Evolutionary conservation across 2,797 vertebrate species (phyloP), one percentile per base, ranked within the genome.

Genomic region (Adelosebastes latens): DNA sequence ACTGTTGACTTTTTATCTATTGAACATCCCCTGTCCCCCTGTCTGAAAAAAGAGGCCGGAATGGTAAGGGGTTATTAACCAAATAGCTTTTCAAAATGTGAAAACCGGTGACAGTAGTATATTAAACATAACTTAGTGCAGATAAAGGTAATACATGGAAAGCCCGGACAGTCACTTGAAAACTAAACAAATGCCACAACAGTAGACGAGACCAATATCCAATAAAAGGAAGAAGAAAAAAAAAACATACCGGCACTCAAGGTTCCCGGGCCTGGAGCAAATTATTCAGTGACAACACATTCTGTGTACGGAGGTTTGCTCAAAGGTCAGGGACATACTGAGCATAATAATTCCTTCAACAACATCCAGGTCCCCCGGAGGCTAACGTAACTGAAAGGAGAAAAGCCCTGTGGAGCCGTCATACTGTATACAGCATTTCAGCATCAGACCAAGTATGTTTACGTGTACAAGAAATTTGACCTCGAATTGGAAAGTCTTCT

Each of bases 271-370:
- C 81, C 75, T 72, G 16, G 14, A 82, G 78, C 69, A 80, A 75
- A 88, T 85, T 60, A 76, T 82, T 82, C 22, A 75, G 25, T 77
- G 77, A 84, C 59, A 84, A 77, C 67, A 75, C 71, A 66, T 67
- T 71, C 18, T 20, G 18, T 42, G 34, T 60, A 9, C 39, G 39
- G 32, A 69, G 67, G 72, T 78, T 77, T 74, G 58, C 62, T 77
- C 29, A 70, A 85, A 87, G 60, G 77, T 86, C 73, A 78, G 34
- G 39, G 60, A 79, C 68, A 36, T 46, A 64, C 64, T 77, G 25
- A 80, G 75, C 60, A 75, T 84, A 62, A 56, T 36, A 4, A 79
- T 82, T 77, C 6, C 20, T 39, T 69, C 56, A 76, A 36, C 60
- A 73, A 60, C 61, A 77, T 76, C 52, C 73, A 32, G 7, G 31